Percentiles rank a stretch among this genome's conserved stretches.
Conservation (phyloP, 2,113 vertebrate genomes). For the Pachypanchax playfairii region DNA sequence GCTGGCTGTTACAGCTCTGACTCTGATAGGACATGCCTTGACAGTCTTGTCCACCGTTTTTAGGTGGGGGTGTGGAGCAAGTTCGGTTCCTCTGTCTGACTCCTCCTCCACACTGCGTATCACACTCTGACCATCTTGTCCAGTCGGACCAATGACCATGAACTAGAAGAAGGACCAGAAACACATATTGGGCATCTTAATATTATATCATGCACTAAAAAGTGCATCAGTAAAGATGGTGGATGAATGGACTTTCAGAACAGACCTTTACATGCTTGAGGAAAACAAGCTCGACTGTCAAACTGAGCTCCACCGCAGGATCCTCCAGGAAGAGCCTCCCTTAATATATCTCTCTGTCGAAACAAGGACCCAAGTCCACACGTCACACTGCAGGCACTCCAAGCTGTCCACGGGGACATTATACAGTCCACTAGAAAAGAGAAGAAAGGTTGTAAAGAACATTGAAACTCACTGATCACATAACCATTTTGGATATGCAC, state of each 20-base stretch:
- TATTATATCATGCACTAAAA: neutral
- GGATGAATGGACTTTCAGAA: neutral
- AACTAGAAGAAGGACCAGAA: conserved; percentile 66
- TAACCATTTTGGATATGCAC: conserved; percentile 1
- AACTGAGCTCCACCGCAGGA: conserved; percentile 75
- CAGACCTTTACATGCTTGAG: conserved; percentile 86
- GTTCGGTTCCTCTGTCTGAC: conserved; percentile 76
- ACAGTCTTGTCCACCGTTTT: conserved; percentile 85
- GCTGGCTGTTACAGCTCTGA: conserved; percentile 82
- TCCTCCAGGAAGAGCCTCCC: conserved; percentile 76
- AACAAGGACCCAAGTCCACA: conserved; percentile 88
- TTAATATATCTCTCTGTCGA: conserved; percentile 79
- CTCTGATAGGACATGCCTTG: conserved; percentile 80
- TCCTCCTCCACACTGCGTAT: conserved; percentile 83
- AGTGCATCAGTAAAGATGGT: neutral
- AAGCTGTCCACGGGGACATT: conserved; percentile 82
- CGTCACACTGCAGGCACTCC: conserved; percentile 88
- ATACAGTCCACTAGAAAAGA: conserved; percentile 82
- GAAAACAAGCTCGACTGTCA: conserved; percentile 86
- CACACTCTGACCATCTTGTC: conserved; percentile 85
- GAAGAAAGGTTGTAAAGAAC: neutral
- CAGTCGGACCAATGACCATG: conserved; percentile 85
- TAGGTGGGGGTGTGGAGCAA: conserved; percentile 86
- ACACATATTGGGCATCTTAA: neutral
- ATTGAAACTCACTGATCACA: neutral